These are phyloP conservation scores for Malurus cyaneus DNA, from an alignment of 2,113 vertebrate species.

Conservation along the genomic window DNA sequence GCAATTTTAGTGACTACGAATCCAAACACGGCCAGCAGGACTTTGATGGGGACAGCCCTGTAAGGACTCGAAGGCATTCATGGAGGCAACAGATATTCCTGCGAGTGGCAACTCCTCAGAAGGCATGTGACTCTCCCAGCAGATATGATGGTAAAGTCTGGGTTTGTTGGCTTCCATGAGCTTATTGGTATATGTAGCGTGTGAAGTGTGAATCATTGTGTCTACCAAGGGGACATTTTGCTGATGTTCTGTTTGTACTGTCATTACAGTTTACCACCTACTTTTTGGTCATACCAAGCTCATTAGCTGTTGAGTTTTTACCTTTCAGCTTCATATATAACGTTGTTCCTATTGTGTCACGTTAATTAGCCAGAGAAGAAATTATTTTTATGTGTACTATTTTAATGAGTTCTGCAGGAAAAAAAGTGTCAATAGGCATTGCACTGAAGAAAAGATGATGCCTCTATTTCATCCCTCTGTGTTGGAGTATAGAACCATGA, in stretches of 20 bases:
- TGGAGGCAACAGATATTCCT: conserved; percentile 99
- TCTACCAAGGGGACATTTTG: neutral
- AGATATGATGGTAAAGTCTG: conserved; percentile 78
- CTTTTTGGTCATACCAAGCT: neutral
- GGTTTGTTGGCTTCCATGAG: neutral
- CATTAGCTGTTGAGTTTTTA: neutral
- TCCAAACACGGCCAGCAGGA: conserved; percentile 73
- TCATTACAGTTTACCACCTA: neutral
- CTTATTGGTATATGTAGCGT: neutral
- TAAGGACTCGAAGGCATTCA: conserved; percentile 85
- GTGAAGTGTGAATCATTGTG: neutral
- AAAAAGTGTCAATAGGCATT: neutral
- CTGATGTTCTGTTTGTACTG: neutral
- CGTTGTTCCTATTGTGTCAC: neutral
- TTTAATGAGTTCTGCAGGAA: neutral
- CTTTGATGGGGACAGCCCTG: conserved; percentile 68
- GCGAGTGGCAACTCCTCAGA: conserved; percentile 96
- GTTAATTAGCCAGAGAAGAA: neutral
- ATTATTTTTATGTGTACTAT: neutral
- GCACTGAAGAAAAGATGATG: neutral
- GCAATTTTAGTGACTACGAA: conserved; percentile 81
- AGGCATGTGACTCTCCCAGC: conserved; percentile 79
- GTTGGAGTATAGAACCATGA: neutral
- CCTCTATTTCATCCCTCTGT: neutral
- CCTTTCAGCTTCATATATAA: neutral